Base-by-base conservation (phyloP, 2,797 vertebrate species). In the Phalanger gymnotis region DNA sequence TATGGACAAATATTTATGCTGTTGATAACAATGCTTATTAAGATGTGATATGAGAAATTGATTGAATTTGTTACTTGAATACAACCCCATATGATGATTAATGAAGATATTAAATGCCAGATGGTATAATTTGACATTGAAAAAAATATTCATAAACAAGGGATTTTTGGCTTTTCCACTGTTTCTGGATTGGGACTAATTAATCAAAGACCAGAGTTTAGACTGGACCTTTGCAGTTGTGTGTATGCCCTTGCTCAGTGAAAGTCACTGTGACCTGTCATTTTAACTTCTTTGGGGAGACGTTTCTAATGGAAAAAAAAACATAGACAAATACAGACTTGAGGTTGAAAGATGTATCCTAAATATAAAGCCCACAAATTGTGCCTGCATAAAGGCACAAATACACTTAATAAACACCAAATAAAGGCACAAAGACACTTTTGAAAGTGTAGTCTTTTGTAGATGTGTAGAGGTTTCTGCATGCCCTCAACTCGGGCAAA, bases 31-130 rank as follows among this genome's bases (percentile, higher is more conserved):
- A 93, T 93, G 73, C 53, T 90, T 97, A 92, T 96, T 97, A 96
- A 53, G 61, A 92, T 92, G 87, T 53, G 56, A 94, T 96, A 58
- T 92, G 93, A 97, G 93, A 96, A 97, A 98, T 94, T 96, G 95
- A 97, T 97, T 28, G 27, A 97, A 95, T 97, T 96, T 96, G 96
- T 81, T 97, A 40, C 96, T 95, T 96, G 81, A 94, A 96, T 95
- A 96, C 94, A 94, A 95, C 95, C n/a, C 92, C 96, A 91, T 96
- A 96, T 97, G 93, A 97, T 95, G 96, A 98, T 98, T 97, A 98
- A 98, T 97, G 96, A 97, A 96, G 90, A 95, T 90, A 97, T 97
- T 97, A 96, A 96, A 81, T 94, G 90, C 97, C 96, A 97, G 96
- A 97, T 97, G 96, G 96, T 92, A 89, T 96, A 97, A 97, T 96